phyloP scores from a whole-genome alignment of 2,888 invertebrate genomes.

The Carcina quercana region DNA sequence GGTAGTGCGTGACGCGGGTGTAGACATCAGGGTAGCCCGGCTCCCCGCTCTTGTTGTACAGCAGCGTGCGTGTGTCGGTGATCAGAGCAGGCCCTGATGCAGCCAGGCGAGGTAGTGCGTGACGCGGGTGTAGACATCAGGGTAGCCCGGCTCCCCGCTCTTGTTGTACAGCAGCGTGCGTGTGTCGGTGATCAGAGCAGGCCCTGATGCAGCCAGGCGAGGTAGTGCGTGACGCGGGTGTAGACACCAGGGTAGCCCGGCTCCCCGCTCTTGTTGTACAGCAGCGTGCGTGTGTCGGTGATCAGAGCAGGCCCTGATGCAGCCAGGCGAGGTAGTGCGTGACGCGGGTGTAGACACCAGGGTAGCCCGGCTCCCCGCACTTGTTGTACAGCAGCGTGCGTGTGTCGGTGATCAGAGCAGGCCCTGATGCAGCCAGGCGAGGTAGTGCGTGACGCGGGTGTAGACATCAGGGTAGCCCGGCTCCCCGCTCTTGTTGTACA shows the following conservation, averaged over 20 bases:
- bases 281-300: too few species aligned
- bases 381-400: too few species aligned
- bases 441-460: slow-evolving; percentile 81
- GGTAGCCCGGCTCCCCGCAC: slow-evolving; percentile 91
- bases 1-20: slow-evolving; percentile 81
- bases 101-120: slow-evolving; percentile 83
- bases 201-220: slow-evolving; percentile 80
- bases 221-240: slow-evolving; percentile 81
- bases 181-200: too few species aligned
- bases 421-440: slow-evolving; percentile 80
- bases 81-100: slow-evolving; percentile 58
- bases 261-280: slow-evolving; percentile 93
- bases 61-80: too few species aligned
- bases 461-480: slow-evolving; percentile 88
- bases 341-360: slow-evolving; percentile 84
- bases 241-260: slow-evolving; percentile 88
- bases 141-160: slow-evolving; percentile 91
- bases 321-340: slow-evolving; percentile 83
- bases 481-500: slow-evolving; percentile 93
- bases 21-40: slow-evolving; percentile 88
- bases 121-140: slow-evolving; percentile 84
- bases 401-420: too few species aligned
- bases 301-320: slow-evolving; percentile 58
- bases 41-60: slow-evolving; percentile 93
- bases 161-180: too few species aligned